Evolutionary conservation across 2,113 vertebrate genomes (phyloP).

Genomic region (Columba livia): DNA sequence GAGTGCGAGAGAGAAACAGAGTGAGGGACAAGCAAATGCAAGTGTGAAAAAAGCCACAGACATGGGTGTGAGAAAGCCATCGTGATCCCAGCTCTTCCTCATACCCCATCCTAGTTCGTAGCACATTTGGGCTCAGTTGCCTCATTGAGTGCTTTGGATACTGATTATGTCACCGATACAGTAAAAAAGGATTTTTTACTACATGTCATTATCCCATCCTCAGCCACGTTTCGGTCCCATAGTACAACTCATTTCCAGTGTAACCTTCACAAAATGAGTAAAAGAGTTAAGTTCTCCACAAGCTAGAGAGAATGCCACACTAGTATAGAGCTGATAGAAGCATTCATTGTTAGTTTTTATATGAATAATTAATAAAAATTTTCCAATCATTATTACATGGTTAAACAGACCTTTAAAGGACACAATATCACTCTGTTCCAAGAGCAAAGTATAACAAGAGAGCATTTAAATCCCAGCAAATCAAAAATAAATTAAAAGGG

Average conservation of each 20-base stretch:
- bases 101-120: background rate
- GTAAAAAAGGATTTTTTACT: background rate
- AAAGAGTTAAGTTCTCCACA: background rate
- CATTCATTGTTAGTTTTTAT: background rate
- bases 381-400: background rate
- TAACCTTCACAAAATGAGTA: background rate
- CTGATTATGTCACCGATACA: background rate
- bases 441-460: background rate
- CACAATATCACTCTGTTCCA: background rate
- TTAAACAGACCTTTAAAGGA: background rate
- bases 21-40: background rate
- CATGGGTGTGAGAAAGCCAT: rapidly evolving
- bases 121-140: background rate
- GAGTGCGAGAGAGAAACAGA: background rate
- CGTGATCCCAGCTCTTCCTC: background rate
- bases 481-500: background rate
- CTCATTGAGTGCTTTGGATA: background rate
- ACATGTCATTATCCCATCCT: rapidly evolving
- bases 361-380: background rate
- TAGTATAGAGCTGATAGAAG: background rate
- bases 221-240: background rate
- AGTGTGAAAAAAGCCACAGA: background rate
- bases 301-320: background rate
- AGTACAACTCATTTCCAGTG: background rate
- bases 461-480: background rate